Percentiles rank a stretch among this genome's conserved stretches.
These are phyloP conservation scores for Limonius californicus DNA, from an alignment of 1,140 invertebrate species.

Conservation along the genomic window DNA sequence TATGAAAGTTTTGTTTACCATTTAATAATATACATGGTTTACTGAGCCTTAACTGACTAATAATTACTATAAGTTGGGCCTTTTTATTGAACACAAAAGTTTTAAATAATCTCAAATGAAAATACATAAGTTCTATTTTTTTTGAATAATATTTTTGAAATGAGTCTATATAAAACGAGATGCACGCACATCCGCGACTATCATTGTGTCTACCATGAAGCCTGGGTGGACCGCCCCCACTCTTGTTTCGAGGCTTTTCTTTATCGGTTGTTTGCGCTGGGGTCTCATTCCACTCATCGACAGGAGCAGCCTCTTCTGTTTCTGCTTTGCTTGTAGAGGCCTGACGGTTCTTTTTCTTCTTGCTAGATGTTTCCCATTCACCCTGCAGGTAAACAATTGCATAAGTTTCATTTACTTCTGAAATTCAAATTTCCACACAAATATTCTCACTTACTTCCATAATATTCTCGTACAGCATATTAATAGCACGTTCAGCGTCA, in stretches of 20 bases:
- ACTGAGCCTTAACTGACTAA: too few relatives aligned
- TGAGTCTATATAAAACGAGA: not conserved
- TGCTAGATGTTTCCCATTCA: conserved; percentile 75
- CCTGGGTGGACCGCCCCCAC: conserved; percentile 38
- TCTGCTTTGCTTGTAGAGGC: conserved; percentile 42
- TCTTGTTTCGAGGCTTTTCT: conserved; percentile 46
- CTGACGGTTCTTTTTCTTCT: conserved; percentile 81
- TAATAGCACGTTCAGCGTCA: conserved; percentile 69
- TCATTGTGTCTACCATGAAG: conserved; percentile 37
- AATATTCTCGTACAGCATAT: conserved; percentile 69
- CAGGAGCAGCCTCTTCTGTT: conserved; percentile 42
- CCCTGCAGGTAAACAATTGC: conserved; percentile 53
- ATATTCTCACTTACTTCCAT: conserved; percentile 49
- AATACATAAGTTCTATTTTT: too few relatives aligned
- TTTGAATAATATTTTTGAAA: not conserved
- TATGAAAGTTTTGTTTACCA: not conserved
- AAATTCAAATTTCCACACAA: not conserved
- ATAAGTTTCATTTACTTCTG: not conserved
- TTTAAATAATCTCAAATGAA: too few relatives aligned
- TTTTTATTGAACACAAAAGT: too few relatives aligned
- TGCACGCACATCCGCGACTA: conserved; percentile 34
- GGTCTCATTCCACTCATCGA: conserved; percentile 49
- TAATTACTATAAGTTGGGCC: too few relatives aligned
- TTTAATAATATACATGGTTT: not conserved
- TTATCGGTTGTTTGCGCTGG: conserved; percentile 37